Evolutionary conservation across 1,140 invertebrate genomes (phyloP), one percentile per base, ranked within the genome.

Genomic region (Camponotus vicinus): DNA sequence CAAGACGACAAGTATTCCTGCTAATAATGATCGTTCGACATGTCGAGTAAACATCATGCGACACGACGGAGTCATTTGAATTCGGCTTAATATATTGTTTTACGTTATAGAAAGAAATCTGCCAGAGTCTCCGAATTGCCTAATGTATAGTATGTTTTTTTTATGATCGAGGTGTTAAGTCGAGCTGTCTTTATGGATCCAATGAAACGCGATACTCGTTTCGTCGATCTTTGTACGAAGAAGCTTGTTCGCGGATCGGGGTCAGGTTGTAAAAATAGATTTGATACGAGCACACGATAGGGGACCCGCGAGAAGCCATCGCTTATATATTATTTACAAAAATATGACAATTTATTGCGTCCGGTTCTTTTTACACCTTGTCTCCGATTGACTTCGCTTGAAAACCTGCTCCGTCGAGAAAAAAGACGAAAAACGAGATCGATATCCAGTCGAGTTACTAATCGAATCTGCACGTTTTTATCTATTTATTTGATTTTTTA

Each of bases 271-370:
- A 70, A 86, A 86, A 86, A 86, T 34, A 42, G 3, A 42, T 4
- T 11, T 11, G 27, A 55, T 45, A 34, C 27, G 13, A 1, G 3
- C n/a, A 66, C 34, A 52, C 21, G 21, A 52, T 52, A 52, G 49
- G 15, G 15, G 49, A 52, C 15, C 15, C 49, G 15, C 49, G 49
- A 4, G 49, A 2, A n/a, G 21, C 32, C n/a, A 59, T 88, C 69
- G 11, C 3, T 75, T 80, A 27, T 27, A 9, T 80, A 32, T 40
- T 67, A 75, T 89, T 85, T 57, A 55, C 45, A 59, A 63, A 77
- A 86, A 69, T 76, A 49, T 42, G 15, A 52, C 37, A 55, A 89
- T 89, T 90, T 89, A 90, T 89, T 89, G 57, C 15, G 34, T 71
- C 40, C 69, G 59, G 77, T 52, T 57, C 66, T 88, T 86, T 61